Evolutionary conservation across 2,113 vertebrate genomes (phyloP), one percentile per base, ranked within the genome.

Genomic region (Accipiter virgatus): DNA sequence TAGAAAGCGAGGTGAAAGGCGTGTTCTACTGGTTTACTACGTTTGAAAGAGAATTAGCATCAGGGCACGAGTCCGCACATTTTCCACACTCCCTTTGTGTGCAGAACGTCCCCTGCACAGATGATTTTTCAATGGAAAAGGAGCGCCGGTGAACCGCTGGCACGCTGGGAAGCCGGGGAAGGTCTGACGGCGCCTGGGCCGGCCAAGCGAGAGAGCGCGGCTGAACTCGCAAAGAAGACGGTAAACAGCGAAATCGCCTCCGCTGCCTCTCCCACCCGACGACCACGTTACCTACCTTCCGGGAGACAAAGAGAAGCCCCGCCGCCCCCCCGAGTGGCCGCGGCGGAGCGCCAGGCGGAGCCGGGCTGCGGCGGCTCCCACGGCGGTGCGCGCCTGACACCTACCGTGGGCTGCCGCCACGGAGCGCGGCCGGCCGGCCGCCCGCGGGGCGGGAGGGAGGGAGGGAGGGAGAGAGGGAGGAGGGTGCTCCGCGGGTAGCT

Each of bases 291-390:
- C 36, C 38, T 53, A 2, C 36, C 38, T 31, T 7, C 13, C 3
- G 48, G 56, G 23, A 47, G 38, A 31, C 65, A 47, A 85, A 36
- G 80, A 13, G 7, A 25, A 47, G 72, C 16, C 36, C 36, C 8
- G 74, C 31, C 4, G 2, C 2, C 0, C 11, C 1, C 6, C 36
- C 2, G 5, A 34, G 66, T 1, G 59, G 52, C 15, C 50, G 25
- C 15, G 5, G 50, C 58, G 21, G 31, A 38, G 66, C 55, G 5
- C 7, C 40, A 4, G 10, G 2, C 8, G 0, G 34, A 3, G 45
- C 1, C 15, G 13, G 23, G 48, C 48, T 8, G 48, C 25, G 23
- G 23, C 48, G 8, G 48, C 48, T 78, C 17, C 38, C 43, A 5
- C 3, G 1, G 80, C 0, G 6, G 81, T 20, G 81, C 31, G 36